Evolutionary conservation across 2,888 invertebrate genomes (phyloP), one percentile per base, ranked within the genome.

Genomic region (Yponomeuta evonymella): DNA sequence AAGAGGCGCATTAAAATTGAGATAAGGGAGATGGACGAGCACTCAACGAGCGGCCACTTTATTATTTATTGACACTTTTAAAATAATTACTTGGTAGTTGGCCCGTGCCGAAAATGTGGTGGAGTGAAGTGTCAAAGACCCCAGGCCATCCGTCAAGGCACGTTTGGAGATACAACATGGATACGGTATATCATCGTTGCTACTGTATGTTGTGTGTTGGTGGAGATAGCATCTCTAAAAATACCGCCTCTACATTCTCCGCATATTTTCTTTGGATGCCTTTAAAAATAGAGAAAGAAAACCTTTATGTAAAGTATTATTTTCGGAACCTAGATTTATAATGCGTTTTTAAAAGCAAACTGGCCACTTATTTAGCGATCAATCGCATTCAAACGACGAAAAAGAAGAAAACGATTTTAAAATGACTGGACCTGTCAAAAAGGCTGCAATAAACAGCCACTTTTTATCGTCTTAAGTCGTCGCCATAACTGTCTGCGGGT

Each of bases 61-160:
- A 91, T 92, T 91, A 91, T 92, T 92, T 92, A 92, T 92, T 92
- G 90, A 92, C 90, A 91, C 91, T 92, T 72, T 73, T 90, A 90
- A 91, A 90, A 89, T 90, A 91, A 92, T 90, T 91, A 90, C 85
- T 80, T 81, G 69, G 48, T 78, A 81, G 85, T 86, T 89, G 88
- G 90, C 91, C 88, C 91, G 91, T 92, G 91, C 91, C 91, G 88
- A 84, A 75, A 72, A 71, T 72, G 71, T 48, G 70, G 70, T 63
- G 9, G 23, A n/a, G 15, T 36, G 58, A n/a, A 65, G 79, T 79
- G 84, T 83, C 84, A 84, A 82, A 83, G 83, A 85, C 85, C 84
- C 80, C 73, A 63, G 67, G 33, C 70, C 33, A 71, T 72, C 73
- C 67, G 71, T 72, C 71, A 71, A 48, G 23, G 11, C 15, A 48